Percentiles rank a stretch among this genome's conserved stretches.
Conservation (phyloP, 1,140 invertebrate genomes). For the Lordiphosa clarofinis region DNA sequence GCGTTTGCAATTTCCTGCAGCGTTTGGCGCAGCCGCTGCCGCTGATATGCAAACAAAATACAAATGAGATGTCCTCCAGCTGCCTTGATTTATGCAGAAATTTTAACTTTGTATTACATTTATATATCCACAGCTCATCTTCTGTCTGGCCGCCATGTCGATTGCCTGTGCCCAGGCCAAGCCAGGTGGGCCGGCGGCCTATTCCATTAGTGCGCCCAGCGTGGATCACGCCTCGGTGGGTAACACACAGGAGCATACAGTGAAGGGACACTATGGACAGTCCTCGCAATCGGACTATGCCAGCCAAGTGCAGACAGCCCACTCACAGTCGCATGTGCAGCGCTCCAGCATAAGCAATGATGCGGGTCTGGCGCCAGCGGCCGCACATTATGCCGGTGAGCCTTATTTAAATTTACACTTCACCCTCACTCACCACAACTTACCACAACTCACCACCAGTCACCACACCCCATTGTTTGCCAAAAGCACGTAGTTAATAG, state of each 20-base stretch:
- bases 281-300: conserved; percentile 81
- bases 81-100: conserved; percentile 5
- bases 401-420: not conserved
- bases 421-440: not conserved
- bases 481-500: conserved; percentile 37
- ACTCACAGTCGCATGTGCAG: conserved; percentile 81
- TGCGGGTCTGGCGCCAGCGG: conserved; percentile 66
- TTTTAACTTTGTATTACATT: not conserved
- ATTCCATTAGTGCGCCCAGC: conserved; percentile 80
- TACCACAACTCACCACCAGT: not conserved
- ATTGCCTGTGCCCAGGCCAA: conserved; percentile 64
- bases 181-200: conserved; percentile 81
- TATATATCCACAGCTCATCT: conserved; percentile 51
- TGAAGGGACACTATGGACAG: conserved; percentile 81
- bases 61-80: conserved; percentile 34
- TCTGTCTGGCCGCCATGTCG: conserved; percentile 62
- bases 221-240: conserved; percentile 80
- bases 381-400: conserved; percentile 60
- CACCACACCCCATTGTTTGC: conserved; percentile 11
- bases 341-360: conserved; percentile 82
- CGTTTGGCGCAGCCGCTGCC: conserved; percentile 1
- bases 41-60: conserved; percentile 37
- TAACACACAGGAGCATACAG: conserved; percentile 81
- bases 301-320: conserved; percentile 81
- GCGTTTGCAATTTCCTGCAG: conserved; percentile 58